Percentiles rank a stretch among this genome's conserved stretches.
Evolutionary conservation across 2,888 invertebrate genomes (phyloP).

Genomic region (Pollenia amentaria): DNA sequence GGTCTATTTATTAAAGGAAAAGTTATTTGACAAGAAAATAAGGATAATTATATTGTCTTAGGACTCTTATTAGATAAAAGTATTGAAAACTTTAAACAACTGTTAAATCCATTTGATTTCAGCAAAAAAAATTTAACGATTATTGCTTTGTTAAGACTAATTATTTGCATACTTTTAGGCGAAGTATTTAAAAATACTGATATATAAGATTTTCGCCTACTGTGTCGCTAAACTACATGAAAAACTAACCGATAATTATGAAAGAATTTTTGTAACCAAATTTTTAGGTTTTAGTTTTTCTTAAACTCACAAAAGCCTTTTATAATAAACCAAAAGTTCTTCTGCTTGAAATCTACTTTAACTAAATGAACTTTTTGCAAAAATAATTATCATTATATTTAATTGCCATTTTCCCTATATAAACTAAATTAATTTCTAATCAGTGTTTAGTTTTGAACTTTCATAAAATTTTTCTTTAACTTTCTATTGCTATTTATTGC

Average conservation of each 20-base stretch:
- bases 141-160: too few species aligned
- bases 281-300: too few species aligned
- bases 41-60: not conserved
- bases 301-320: not conserved
- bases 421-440: not conserved
- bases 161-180: too few species aligned
- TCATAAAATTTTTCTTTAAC: not conserved
- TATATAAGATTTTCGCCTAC: too few species aligned
- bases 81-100: not conserved
- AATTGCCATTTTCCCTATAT: conserved; percentile 5
- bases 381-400: not conserved
- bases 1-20: not conserved
- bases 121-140: not conserved
- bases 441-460: not conserved
- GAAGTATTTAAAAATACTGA: too few species aligned
- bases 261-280: too few species aligned
- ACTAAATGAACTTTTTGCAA: not conserved
- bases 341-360: too few species aligned
- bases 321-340: not conserved
- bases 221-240: too few species aligned
- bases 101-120: not conserved
- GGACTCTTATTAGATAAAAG: not conserved
- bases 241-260: too few species aligned
- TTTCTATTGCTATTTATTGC: not conserved
- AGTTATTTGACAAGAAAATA: conserved; percentile 19